Conservation (phyloP, 2,797 vertebrate species). For the Danio jaintianensis region DNA sequence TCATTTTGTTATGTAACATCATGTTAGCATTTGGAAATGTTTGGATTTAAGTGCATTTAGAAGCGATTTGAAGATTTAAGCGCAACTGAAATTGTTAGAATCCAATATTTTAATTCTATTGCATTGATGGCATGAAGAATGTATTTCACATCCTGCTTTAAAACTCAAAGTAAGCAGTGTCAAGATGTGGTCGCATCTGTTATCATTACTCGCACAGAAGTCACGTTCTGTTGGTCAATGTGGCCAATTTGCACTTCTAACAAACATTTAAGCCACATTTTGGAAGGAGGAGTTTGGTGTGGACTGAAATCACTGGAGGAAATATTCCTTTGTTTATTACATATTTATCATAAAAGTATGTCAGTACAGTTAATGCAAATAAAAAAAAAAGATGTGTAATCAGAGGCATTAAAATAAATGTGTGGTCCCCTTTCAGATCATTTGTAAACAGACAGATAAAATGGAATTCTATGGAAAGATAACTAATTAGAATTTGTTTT, state of each 20-base stretch:
- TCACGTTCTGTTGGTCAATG: neutral
- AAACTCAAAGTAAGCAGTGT: neutral
- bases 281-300: too few species aligned
- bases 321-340: too few species aligned
- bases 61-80: neutral
- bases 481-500: too few species aligned
- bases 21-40: neutral
- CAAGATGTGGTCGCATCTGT: neutral
- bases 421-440: too few species aligned
- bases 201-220: neutral
- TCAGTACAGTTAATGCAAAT: too few species aligned
- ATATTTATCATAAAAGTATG: too few species aligned
- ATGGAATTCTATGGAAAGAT: too few species aligned
- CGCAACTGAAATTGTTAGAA: neutral
- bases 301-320: neutral
- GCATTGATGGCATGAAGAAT: neutral
- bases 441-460: too few species aligned
- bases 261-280: too few species aligned
- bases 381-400: too few species aligned
- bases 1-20: conserved; percentile 13
- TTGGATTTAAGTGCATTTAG: conserved; percentile 1
- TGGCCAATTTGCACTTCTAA: neutral
- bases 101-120: neutral
- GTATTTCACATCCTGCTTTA: neutral
- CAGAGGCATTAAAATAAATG: too few species aligned